Conservation (phyloP, 2,797 vertebrate species). For the Kryptolebias ocellatus region DNA sequence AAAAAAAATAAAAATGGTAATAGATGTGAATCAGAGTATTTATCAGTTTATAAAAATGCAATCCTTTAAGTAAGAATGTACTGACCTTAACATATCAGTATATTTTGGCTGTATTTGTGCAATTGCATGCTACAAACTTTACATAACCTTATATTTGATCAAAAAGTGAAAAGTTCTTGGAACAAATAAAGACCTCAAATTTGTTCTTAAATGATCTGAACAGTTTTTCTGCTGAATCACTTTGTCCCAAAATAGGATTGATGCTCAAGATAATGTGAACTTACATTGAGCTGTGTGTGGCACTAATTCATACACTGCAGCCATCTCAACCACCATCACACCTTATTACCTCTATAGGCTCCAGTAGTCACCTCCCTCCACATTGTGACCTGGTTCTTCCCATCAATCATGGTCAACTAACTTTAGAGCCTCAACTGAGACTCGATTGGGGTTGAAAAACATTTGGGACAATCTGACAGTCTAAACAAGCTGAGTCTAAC, state of each 20-base stretch:
- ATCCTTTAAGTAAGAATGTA: too few relatives aligned
- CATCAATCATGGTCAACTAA: conserved; percentile 76
- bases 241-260: conserved; percentile 44
- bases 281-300: conserved; percentile 40
- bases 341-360: conserved; percentile 64
- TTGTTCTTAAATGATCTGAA: conserved; percentile 8
- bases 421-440: conserved; percentile 34
- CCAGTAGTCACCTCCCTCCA: conserved; percentile 59
- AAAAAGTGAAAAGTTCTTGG: not conserved
- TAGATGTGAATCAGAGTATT: too few relatives aligned
- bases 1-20: too few relatives aligned
- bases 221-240: not conserved
- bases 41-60: too few relatives aligned
- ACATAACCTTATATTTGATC: too few relatives aligned
- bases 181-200: conserved; percentile 4
- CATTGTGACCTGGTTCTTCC: conserved; percentile 38
- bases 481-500: conserved; percentile 21
- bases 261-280: conserved; percentile 44
- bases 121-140: too few relatives aligned
- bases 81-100: too few relatives aligned
- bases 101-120: too few relatives aligned
- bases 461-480: conserved; percentile 22
- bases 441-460: conserved; percentile 26
- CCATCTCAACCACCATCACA: conserved; percentile 56
- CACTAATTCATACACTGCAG: conserved; percentile 54